Percentiles rank a stretch among this genome's conserved stretches.
Conservation (phyloP, 2,113 vertebrate species). For the Ardeotis arabs region DNA sequence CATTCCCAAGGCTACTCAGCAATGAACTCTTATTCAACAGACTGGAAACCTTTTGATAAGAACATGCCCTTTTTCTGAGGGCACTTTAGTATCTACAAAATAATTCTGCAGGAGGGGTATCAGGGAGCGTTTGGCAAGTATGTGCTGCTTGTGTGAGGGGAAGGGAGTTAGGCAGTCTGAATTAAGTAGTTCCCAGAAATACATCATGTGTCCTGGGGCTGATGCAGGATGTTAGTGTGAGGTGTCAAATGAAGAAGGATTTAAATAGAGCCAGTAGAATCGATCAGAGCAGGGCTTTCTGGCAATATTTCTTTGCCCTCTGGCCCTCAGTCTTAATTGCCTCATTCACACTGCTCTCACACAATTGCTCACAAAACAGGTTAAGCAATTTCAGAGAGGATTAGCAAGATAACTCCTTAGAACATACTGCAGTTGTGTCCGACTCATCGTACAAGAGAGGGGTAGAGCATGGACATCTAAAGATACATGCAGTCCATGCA, state of each 20-base stretch:
- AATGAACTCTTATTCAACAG: neutral
- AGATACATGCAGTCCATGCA: neutral
- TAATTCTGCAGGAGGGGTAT: neutral
- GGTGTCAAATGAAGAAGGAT: neutral
- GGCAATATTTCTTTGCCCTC: neutral
- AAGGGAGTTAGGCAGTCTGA: neutral
- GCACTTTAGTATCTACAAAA: neutral
- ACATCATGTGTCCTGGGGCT: neutral
- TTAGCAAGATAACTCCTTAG: neutral
- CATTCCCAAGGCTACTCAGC: neutral
- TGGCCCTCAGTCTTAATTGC: slow-evolving; percentile 9
- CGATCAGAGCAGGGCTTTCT: neutral
- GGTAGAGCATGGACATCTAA: neutral
- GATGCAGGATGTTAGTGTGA: neutral
- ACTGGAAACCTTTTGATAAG: neutral
- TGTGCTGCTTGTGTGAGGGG: neutral
- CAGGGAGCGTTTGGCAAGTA: rapidly evolving
- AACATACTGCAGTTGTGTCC: neutral
- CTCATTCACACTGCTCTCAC: neutral
- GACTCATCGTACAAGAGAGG: rapidly evolving
- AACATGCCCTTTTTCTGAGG: neutral
- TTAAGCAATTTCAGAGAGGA: neutral
- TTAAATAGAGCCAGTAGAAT: neutral
- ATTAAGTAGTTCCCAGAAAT: neutral
- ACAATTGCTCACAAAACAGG: neutral